Evolutionary conservation across 2,113 vertebrate genomes (phyloP), one percentile per base, ranked within the genome.

Genomic region (Oreochromis spilurus): DNA sequence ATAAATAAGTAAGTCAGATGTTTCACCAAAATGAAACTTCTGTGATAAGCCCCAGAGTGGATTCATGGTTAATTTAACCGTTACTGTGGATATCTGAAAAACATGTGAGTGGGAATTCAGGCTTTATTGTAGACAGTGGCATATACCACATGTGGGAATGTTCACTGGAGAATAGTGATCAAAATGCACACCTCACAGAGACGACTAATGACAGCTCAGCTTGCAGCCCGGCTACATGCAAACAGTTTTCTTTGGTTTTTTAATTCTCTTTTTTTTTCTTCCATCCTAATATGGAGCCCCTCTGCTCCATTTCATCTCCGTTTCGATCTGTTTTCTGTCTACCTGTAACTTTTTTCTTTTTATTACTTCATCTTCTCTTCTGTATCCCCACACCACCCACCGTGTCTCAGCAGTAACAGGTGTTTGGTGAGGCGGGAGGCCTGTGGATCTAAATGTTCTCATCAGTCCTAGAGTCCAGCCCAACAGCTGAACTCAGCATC

Each of bases 401-500:
- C 78, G 84, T 79, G 86, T 77, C 92, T 92, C 92, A 84, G 88
- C 92, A 86, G 89, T 93, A 94, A 93, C 93, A 95, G 94, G 94
- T 95, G 94, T 93, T 92, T 60, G 26, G 50, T 79, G 79, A 90
- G 85, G 89, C 84, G 29, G 94, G 94, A 90, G 89, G 91, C 79
- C 92, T 31, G 86, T 43, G 10, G 79, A 92, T 93, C 89, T 95
- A 94, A 95, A 93, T 92, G 92, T 91, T 93, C 87, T 93, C 92
- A 94, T 94, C 93, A 90, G 91, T 90, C 81, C 79, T 45, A 86
- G 79, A 82, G 89, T 92, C 87, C 90, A 92, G 87, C 57, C 60
- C 72, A 86, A 89, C 94, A 93, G 93, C 93, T 94, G 90, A 93
- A 84, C 90, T 78, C 93, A 87, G 91, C 93, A 91, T 89, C 91